Evolutionary conservation across 2,888 invertebrate species (phyloP).

Genomic region (Drosophila kambysellisi): DNA sequence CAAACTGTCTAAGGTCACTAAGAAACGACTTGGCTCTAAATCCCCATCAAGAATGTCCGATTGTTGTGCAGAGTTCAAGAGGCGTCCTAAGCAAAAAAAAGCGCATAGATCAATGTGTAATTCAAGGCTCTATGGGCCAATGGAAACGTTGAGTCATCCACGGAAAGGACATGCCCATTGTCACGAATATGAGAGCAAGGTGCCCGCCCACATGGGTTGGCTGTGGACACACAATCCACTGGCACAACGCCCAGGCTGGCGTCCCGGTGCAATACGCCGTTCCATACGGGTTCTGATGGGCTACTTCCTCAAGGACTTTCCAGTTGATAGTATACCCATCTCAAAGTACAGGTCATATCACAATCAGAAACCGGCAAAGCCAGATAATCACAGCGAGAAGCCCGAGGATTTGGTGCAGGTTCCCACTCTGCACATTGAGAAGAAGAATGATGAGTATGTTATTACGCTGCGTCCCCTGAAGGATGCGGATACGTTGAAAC

Average conservation of each 20-base stretch:
- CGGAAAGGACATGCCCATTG: constrained; percentile 85
- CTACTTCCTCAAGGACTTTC: constrained; percentile 83
- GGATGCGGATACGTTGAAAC: constrained; percentile 86
- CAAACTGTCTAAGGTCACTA: constrained; percentile 28
- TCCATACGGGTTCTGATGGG: constrained; percentile 83
- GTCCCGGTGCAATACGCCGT: constrained; percentile 83
- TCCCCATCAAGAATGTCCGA: neutral
- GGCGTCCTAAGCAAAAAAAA: constrained; percentile 8
- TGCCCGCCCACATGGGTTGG: constrained; percentile 90
- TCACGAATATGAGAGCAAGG: constrained; percentile 85
- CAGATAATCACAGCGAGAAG: constrained; percentile 84
- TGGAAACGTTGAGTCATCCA: neutral
- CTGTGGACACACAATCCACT: constrained; percentile 86
- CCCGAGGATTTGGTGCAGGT: constrained; percentile 82
- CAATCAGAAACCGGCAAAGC: constrained; percentile 24
- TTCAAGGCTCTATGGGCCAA: constrained; percentile 47
- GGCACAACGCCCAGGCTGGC: constrained; percentile 79
- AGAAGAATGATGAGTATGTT: constrained; percentile 88
- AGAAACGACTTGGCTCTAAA: neutral
- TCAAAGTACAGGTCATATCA: constrained; percentile 76
- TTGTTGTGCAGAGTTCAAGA: constrained; percentile 7
- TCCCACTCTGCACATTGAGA: constrained; percentile 88
- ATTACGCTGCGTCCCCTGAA: constrained; percentile 90
- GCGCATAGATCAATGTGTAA: constrained; percentile 6
- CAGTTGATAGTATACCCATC: constrained; percentile 80